Evolutionary conservation across 2,797 vertebrate genomes (phyloP).

Genomic region (Sarcophilus harrisii): DNA sequence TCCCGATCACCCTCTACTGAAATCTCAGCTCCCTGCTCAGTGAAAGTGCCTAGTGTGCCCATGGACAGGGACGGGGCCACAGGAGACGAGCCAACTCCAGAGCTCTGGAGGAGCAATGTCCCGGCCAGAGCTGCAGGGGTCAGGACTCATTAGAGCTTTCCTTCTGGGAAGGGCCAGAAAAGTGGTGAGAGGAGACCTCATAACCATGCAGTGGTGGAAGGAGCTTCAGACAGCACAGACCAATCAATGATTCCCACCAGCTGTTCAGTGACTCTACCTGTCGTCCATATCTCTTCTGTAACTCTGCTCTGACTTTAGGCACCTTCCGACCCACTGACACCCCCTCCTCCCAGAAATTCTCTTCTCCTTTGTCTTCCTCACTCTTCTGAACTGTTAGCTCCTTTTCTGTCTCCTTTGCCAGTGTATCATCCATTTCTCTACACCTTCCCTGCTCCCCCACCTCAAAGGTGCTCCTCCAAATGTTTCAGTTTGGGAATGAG

Average conservation of each 20-base stretch:
- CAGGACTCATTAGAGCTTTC: neutral
- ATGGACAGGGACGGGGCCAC: no score
- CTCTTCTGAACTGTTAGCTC: neutral
- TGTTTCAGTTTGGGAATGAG: neutral
- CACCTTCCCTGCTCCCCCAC: no score
- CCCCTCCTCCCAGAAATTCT: no score
- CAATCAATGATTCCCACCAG: neutral
- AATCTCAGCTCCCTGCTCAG: neutral
- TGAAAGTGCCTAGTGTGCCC: neutral
- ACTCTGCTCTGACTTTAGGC: neutral
- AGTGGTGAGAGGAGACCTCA: neutral
- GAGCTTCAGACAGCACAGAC: neutral
- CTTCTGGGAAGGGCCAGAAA: neutral
- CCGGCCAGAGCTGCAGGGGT: no score
- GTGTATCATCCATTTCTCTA: neutral
- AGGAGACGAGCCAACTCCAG: no score
- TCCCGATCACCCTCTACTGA: no score
- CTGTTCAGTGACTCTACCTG: neutral
- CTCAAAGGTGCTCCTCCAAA: no score
- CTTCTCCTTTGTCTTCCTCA: neutral
- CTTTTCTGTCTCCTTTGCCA: neutral
- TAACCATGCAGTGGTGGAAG: neutral
- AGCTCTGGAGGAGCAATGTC: no score
- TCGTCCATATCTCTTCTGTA: neutral
- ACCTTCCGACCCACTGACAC: neutral